These are phyloP conservation scores for Scolopax mira DNA, from an alignment of 2,113 vertebrate genomes.

Conservation along the genomic window DNA sequence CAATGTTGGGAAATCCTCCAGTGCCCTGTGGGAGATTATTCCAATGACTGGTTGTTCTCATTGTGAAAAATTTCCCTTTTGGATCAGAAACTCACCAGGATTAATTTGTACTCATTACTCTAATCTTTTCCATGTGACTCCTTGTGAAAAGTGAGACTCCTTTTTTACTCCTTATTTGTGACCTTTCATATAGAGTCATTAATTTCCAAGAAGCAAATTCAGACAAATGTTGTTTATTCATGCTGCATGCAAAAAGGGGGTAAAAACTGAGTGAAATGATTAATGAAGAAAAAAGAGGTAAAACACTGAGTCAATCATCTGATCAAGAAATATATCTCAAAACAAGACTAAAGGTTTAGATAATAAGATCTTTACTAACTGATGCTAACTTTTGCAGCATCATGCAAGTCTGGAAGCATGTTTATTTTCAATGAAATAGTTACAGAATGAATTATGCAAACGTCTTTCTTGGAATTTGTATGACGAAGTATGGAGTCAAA, in stretches of 20 bases:
- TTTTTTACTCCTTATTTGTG: not conserved
- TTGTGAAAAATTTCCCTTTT: not conserved
- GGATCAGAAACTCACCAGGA: not conserved
- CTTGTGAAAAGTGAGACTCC: not conserved
- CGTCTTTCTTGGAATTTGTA: not conserved
- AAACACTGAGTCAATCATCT: not conserved
- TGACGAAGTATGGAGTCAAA: not conserved
- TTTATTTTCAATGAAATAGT: not conserved
- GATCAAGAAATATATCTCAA: not conserved
- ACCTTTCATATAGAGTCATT: not conserved
- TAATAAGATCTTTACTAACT: not conserved
- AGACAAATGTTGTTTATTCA: not conserved
- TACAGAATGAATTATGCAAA: not conserved
- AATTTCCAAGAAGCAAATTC: not conserved
- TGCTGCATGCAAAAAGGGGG: not conserved
- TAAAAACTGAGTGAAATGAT: not conserved
- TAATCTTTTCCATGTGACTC: not conserved
- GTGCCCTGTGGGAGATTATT: not conserved
- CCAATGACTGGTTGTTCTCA: not conserved
- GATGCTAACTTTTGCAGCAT: rapidly evolving
- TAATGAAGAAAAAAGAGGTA: not conserved
- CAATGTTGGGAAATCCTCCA: not conserved
- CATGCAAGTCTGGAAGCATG: not conserved
- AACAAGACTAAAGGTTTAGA: not conserved
- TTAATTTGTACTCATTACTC: not conserved